Conservation (phyloP, 2,797 vertebrate genomes). For the Ptychadena robeensis region DNA sequence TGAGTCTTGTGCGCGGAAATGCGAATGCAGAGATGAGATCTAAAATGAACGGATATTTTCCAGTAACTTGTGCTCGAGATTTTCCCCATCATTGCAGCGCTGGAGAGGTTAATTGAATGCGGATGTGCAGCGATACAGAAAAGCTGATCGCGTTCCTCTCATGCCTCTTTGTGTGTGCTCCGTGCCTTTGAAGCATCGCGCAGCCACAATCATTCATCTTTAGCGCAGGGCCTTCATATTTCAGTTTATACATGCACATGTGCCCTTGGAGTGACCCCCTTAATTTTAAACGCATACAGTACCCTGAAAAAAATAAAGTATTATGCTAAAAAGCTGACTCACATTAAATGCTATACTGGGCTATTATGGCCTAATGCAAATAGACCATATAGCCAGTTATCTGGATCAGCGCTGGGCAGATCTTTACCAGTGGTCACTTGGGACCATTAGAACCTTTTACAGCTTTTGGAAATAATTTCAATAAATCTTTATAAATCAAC, state of each 20-base stretch:
- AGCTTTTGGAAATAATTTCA: too few species aligned
- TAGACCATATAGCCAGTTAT: background rate
- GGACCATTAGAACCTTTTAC: too few species aligned
- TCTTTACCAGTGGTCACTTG: too few species aligned
- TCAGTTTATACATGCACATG: background rate
- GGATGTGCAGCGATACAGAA: background rate
- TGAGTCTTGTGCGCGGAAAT: background rate
- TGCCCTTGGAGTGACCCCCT: constrained; percentile 19
- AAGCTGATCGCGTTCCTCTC: constrained; percentile 8
- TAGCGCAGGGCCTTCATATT: background rate
- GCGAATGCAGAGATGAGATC: background rate
- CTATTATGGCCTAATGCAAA: background rate
- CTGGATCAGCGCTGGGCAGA: too few species aligned
- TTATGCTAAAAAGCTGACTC: background rate
- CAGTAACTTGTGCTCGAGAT: background rate
- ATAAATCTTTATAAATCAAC: too few species aligned
- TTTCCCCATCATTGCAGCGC: background rate
- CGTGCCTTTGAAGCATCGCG: background rate
- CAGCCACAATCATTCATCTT: constrained; percentile 1
- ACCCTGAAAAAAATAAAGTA: background rate
- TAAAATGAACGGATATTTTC: background rate
- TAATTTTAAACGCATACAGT: background rate
- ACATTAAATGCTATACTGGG: background rate
- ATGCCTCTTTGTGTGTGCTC: constrained; percentile 16
- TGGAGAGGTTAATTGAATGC: constrained; percentile 3